Conservation (phyloP, 2,797 vertebrate species). For the Sus cebifrons region DNA sequence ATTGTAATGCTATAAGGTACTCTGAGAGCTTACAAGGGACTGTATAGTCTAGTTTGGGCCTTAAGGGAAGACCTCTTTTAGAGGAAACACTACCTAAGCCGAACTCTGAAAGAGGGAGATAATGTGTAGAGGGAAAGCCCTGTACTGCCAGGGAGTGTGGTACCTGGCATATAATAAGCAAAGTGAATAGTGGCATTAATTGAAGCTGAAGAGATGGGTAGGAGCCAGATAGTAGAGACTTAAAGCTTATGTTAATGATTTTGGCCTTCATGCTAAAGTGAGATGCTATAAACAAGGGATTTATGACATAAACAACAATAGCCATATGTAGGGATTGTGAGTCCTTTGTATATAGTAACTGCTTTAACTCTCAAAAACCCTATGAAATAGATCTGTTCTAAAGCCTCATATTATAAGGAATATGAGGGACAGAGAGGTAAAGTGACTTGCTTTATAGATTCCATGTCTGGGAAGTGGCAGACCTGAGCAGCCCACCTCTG, state of each 20-base stretch:
- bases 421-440: neutral
- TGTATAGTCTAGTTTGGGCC: neutral
- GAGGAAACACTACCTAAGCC: neutral
- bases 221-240: neutral
- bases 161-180: neutral
- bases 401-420: neutral
- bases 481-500: neutral
- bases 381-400: neutral
- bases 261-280: neutral
- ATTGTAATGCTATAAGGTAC: neutral
- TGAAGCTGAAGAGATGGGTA: neutral
- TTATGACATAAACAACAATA: neutral
- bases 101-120: neutral
- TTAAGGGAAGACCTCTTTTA: neutral
- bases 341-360: neutral
- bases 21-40: neutral
- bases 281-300: neutral
- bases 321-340: neutral
- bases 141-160: neutral
- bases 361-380: neutral
- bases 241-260: neutral
- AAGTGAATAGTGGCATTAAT: neutral
- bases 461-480: neutral
- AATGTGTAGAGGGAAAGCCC: neutral
- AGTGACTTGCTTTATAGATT: neutral